Percentiles rank a stretch among this genome's conserved stretches.
These are phyloP conservation scores for Dyspetes luteomarginatus DNA, from an alignment of 2,888 invertebrate genomes.

Conservation along the genomic window DNA sequence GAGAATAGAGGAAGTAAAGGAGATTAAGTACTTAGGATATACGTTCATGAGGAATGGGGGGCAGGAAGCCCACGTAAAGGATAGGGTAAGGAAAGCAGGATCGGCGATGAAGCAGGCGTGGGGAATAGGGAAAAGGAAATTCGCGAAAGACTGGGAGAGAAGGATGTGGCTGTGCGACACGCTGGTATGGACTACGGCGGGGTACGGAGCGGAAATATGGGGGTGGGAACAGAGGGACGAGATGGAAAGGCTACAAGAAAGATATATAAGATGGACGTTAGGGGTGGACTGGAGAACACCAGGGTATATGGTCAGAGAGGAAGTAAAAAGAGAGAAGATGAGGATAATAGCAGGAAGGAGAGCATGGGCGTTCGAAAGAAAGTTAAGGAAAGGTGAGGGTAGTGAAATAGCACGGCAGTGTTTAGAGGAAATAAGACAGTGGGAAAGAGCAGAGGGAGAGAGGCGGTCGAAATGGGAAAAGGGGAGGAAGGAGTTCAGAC, in stretches of 20 bases:
- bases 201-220: not conserved
- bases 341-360: not conserved
- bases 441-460: too few relatives aligned
- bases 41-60: not conserved
- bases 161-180: not conserved
- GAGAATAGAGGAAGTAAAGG: not conserved
- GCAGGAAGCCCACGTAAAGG: not conserved
- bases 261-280: too few relatives aligned
- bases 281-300: too few relatives aligned
- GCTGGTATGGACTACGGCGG: not conserved
- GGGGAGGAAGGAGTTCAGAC: not conserved
- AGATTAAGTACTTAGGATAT: not conserved
- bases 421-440: not conserved
- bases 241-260: too few relatives aligned
- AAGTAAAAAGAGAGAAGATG: not conserved
- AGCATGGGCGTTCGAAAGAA: not conserved
- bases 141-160: not conserved
- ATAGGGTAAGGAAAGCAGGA: not conserved
- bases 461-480: not conserved
- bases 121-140: not conserved
- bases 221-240: not conserved
- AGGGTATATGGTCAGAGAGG: slow-evolving; percentile 1
- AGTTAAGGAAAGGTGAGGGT: not conserved
- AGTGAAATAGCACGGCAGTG: not conserved
- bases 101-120: not conserved